Base-by-base conservation (phyloP, 1,140 invertebrate species). In the Stenopsyche tienmushanensis region DNA sequence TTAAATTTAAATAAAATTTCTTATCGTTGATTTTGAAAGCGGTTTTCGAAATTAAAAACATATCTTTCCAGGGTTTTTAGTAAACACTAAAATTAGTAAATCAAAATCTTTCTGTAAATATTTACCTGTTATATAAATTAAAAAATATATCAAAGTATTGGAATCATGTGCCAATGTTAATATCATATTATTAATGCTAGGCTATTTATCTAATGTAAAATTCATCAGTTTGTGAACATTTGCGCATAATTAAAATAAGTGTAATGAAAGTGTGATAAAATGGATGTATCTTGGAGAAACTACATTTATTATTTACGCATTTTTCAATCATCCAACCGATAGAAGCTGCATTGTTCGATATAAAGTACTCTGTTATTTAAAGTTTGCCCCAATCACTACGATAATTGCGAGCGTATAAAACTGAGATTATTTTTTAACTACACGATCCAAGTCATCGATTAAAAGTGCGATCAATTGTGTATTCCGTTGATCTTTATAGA, bases 11-110 rank as follows among this genome's bases (percentile, higher is more conserved):
- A 66, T 54, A 57, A 21, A 59, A 62, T 68, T 65, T 54, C 62
- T 69, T 63, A 47, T 69, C 60, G 67, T 68, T 64, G 67, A 66
- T 66, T 69, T 69, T 66, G 59, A 69, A 69, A 69, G 55, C 52
- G 64, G 63, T 66, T 69, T 69, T 69, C 67, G 67, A 66, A 69
- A 69, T 69, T 69, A 65, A 69, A 69, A 69, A 69, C 67, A 69
- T 69, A 69, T 69, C 67, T 69, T 69, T 69, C 67, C 67, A 69
- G 67, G 67, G 67, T 69, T 69, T 68, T 69, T 69, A 69, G 67
- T 69, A 69, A 69, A 69, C 67, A 64, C 64, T 69, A 62, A 65
- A 62, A 58, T 68, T 69, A 69, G 67, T 69, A 66, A 69, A 69
- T 69, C 67, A 69, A 67, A 62, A 52, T 57, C 59, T 68, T 68